phyloP scores from a whole-genome alignment of 2,888 invertebrate genomes.

The Pammene aurita region DNA sequence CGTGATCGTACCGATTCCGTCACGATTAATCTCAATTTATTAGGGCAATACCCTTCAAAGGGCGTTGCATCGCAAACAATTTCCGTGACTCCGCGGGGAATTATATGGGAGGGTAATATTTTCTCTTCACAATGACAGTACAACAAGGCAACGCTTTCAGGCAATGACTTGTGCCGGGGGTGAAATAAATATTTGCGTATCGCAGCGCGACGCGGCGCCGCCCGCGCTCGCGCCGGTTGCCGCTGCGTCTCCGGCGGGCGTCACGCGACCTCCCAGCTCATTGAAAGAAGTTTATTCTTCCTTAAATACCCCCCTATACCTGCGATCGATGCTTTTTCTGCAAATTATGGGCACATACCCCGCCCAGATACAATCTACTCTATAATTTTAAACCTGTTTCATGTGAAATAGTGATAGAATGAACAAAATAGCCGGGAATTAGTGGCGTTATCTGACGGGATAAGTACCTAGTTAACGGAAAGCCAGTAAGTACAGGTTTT shows the following conservation, averaged over 20 bases:
- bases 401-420: slow-evolving; percentile 37
- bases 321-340: slow-evolving; percentile 60
- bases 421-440: slow-evolving; percentile 22
- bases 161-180: slow-evolving; percentile 67
- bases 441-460: slow-evolving; percentile 25
- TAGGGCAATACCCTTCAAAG: slow-evolving; percentile 41
- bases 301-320: slow-evolving; percentile 59
- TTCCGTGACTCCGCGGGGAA: slow-evolving; percentile 67
- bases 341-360: slow-evolving; percentile 54
- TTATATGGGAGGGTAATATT: slow-evolving; percentile 72
- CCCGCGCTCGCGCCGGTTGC: slow-evolving; percentile 49
- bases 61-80: slow-evolving; percentile 49
- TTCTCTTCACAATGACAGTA: slow-evolving; percentile 63
- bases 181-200: slow-evolving; percentile 78
- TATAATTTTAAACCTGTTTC: slow-evolving; percentile 31
- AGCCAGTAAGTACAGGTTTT: slow-evolving; percentile 15
- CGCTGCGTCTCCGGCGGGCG: slow-evolving; percentile 56
- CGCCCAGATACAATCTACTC: slow-evolving; percentile 40
- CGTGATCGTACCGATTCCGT: slow-evolving; percentile 41
- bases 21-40: slow-evolving; percentile 64
- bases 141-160: slow-evolving; percentile 80
- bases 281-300: slow-evolving; percentile 69
- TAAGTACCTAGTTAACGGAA: slow-evolving; percentile 24
- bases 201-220: slow-evolving; percentile 54
- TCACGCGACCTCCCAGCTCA: slow-evolving; percentile 64